Conservation (phyloP, 1,140 invertebrate genomes). For the Drosophila ercepeae region DNA sequence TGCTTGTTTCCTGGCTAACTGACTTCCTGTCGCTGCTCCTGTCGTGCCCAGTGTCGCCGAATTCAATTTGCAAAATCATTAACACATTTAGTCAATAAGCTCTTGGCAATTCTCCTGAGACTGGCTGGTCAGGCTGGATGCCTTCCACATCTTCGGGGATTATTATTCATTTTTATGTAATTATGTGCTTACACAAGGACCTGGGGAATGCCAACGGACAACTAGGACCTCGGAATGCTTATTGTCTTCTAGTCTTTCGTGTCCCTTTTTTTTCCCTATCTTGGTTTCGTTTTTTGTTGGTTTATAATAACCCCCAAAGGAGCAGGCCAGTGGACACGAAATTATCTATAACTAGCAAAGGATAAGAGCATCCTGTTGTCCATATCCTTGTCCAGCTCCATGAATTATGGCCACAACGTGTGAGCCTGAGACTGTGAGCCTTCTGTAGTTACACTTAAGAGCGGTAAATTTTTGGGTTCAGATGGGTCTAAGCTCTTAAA, state of each 20-base stretch:
- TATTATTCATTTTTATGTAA: slow-evolving; percentile 82
- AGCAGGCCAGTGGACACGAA: slow-evolving; percentile 16
- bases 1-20: slow-evolving; percentile 53
- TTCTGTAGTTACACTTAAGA: slow-evolving; percentile 71
- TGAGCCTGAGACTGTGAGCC: slow-evolving; percentile 47
- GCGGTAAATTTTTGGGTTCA: slow-evolving; percentile 20
- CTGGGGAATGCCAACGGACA: slow-evolving; percentile 33
- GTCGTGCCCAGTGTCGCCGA: slow-evolving; percentile 1
- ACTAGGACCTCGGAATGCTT: slow-evolving; percentile 11
- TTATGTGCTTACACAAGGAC: slow-evolving; percentile 65
- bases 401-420: slow-evolving; percentile 78
- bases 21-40: slow-evolving; percentile 27
- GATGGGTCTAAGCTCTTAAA: background rate
- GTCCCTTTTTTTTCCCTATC: background rate
- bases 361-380: slow-evolving; percentile 69
- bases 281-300: background rate
- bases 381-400: slow-evolving; percentile 40
- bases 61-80: slow-evolving; percentile 79
- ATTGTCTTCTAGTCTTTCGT: slow-evolving; percentile 10
- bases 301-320: slow-evolving; percentile 15
- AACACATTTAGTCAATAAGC: slow-evolving; percentile 79
- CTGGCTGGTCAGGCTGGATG: slow-evolving; percentile 1
- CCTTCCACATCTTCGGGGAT: slow-evolving; percentile 50
- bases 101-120: slow-evolving; percentile 67
- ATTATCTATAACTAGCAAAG: slow-evolving; percentile 60